phyloP scores from a whole-genome alignment of 2,888 invertebrate species.

The Pristionchus exspectatus region DNA sequence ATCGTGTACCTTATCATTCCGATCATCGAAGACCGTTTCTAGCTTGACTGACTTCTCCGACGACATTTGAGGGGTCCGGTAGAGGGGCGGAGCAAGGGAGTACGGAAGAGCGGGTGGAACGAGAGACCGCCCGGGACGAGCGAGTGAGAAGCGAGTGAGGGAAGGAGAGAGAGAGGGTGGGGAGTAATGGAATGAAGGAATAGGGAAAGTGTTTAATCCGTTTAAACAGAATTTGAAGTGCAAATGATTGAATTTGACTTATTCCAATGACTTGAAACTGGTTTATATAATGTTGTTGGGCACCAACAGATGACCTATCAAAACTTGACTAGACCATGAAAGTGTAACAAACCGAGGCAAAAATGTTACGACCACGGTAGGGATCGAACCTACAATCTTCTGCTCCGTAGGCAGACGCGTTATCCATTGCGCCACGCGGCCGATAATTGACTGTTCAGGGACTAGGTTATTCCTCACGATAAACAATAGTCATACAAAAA shows the following conservation, averaged over 20 bases:
- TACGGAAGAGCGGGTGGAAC: not conserved
- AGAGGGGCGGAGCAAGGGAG: not conserved
- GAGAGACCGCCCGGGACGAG: not conserved
- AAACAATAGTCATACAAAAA: no score
- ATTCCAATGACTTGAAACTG: no score
- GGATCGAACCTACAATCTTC: constrained; percentile 78
- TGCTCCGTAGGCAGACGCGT: constrained; percentile 79
- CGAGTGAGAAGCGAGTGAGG: not conserved
- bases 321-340: no score
- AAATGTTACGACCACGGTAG: not conserved
- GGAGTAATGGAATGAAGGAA: not conserved
- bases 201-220: not conserved
- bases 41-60: not conserved
- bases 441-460: no score
- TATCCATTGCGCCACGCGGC: constrained; percentile 66
- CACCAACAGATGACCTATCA: no score
- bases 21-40: constrained; percentile 6
- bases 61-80: constrained; percentile 4
- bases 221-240: no score
- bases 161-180: not conserved
- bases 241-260: no score
- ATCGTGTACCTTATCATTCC: constrained; percentile 31
- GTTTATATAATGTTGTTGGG: no score
- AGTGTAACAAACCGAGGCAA: no score
- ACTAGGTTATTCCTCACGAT: no score